These are phyloP conservation scores for Neopelma chrysocephalum DNA, from an alignment of 2,797 vertebrate genomes.

Conservation along the genomic window DNA sequence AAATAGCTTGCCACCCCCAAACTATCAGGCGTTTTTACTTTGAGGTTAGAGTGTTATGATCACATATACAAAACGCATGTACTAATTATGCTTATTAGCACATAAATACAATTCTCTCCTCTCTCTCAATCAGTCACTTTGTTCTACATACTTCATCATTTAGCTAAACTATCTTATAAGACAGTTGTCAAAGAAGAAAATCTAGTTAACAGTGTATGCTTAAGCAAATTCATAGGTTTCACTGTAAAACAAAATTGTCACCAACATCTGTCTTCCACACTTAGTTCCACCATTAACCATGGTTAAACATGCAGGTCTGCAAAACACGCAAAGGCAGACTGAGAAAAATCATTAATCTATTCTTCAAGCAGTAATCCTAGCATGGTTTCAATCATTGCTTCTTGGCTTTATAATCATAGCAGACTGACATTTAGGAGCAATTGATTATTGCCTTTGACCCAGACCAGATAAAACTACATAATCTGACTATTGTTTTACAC, in stretches of 20 bases:
- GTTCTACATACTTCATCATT: background rate
- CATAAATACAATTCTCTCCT: background rate
- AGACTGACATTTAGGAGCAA: background rate
- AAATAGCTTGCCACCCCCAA: background rate
- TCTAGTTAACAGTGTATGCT: background rate
- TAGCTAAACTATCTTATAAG: background rate
- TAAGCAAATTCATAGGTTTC: background rate
- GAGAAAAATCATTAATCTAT: background rate
- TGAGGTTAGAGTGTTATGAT: background rate
- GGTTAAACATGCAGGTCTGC: background rate
- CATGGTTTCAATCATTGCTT: rapidly evolving
- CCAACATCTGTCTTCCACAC: background rate
- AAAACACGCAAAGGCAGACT: background rate
- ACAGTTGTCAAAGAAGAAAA: background rate
- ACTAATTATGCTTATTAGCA: background rate
- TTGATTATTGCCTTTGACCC: background rate
- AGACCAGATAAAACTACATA: background rate
- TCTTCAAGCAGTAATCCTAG: background rate
- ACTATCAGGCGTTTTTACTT: background rate
- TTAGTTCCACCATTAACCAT: background rate
- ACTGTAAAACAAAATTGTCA: background rate
- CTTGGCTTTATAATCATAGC: background rate
- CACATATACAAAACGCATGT: background rate
- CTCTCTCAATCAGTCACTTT: background rate
- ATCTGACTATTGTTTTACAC: background rate